Evolutionary conservation across 2,113 vertebrate species (phyloP).

Genomic region (Fulica atra): DNA sequence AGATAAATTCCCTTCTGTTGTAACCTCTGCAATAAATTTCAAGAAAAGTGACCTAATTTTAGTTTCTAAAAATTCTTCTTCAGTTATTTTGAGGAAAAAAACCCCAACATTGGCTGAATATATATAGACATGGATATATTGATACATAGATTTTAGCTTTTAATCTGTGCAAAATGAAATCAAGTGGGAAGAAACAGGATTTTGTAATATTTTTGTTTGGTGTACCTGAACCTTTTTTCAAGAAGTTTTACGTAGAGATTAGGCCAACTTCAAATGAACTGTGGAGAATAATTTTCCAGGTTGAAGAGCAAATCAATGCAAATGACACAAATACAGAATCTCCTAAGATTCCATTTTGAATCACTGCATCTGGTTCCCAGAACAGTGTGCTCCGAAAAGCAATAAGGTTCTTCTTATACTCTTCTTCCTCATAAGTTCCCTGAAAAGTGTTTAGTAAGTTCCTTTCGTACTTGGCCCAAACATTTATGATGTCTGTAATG

Average conservation of each 20-base stretch:
- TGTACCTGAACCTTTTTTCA: neutral
- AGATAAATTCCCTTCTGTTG: neutral
- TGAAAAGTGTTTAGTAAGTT: neutral
- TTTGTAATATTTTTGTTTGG: neutral
- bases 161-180: neutral
- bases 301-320: neutral
- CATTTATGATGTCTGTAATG: neutral
- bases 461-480: neutral
- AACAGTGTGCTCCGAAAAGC: neutral
- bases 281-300: neutral
- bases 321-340: neutral
- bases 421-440: neutral
- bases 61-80: conserved; percentile 27
- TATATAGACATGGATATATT: neutral
- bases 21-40: neutral
- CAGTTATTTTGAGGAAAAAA: neutral
- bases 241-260: neutral
- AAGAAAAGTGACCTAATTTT: neutral
- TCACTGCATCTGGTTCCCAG: neutral
- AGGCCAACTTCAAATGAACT: neutral
- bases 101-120: neutral
- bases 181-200: neutral
- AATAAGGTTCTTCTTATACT: neutral
- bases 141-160: neutral
- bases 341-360: neutral